These are phyloP conservation scores for Apodemia zela DNA, from an alignment of 2,888 invertebrate genomes.

Conservation along the genomic window DNA sequence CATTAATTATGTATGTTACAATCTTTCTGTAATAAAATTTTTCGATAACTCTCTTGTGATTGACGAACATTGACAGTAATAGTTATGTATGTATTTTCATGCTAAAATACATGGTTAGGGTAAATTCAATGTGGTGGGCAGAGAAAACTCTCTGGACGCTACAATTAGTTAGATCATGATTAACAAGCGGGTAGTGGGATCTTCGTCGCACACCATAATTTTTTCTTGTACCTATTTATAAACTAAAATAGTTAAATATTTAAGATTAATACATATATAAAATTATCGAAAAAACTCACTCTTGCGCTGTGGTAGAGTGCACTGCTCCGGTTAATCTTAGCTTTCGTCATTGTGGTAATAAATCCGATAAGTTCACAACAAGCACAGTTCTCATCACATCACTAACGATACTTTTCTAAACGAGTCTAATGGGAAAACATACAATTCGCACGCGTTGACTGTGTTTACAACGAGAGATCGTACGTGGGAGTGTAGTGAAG, in stretches of 20 bases:
- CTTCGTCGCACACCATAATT: neutral
- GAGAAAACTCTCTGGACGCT: neutral
- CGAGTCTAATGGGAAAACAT: conserved; percentile 41
- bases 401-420: conserved; percentile 50
- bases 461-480: conserved; percentile 71
- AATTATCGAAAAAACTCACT: conserved; percentile 66
- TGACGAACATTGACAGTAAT: neutral
- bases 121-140: neutral
- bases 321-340: conserved; percentile 77
- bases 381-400: conserved; percentile 61
- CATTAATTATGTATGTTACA: conserved; percentile 6
- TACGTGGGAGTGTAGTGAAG: conserved; percentile 70
- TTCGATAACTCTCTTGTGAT: conserved; percentile 3
- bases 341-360: conserved; percentile 75
- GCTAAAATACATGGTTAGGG: neutral
- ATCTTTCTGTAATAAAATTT: conserved; percentile 37
- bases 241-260: neutral
- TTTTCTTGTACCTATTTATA: neutral
- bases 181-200: neutral
- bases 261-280: neutral
- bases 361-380: conserved; percentile 52
- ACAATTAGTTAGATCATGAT: neutral
- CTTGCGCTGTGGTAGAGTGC: conserved; percentile 88
- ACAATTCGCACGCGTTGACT: conserved; percentile 49
- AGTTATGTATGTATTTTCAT: neutral